A percentile compares a stretch with the other conserved stretches of the same genome.
Evolutionary conservation across 2,888 invertebrate genomes (phyloP).

Genomic region (Ditylenchus weischeri): DNA sequence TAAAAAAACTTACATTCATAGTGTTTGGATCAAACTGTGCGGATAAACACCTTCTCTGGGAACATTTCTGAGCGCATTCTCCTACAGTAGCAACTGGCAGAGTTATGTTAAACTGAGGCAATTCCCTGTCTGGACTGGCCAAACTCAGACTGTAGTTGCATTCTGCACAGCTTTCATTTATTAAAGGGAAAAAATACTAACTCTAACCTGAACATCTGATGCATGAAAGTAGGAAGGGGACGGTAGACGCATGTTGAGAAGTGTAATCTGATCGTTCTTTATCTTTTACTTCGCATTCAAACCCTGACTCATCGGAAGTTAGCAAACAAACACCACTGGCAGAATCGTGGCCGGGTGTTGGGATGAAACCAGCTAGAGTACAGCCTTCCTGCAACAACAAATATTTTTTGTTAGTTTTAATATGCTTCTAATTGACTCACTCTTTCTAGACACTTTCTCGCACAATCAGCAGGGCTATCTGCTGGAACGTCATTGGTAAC

Average conservation of each 20-base stretch:
- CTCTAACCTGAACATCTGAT: conserved; percentile 51
- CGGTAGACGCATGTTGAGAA: conserved; percentile 54
- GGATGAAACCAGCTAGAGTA: conserved; percentile 55
- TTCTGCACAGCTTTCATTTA: conserved; percentile 35
- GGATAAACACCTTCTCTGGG: conserved; percentile 43
- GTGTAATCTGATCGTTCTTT: conserved; percentile 43
- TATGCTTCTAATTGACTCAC: conserved; percentile 18
- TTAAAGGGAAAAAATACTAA: conserved; percentile 8
- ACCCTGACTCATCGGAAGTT: conserved; percentile 48
- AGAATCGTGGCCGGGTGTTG: conserved; percentile 46
- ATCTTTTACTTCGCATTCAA: conserved; percentile 42
- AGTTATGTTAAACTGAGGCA: conserved; percentile 43
- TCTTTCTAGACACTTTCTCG: conserved; percentile 53
- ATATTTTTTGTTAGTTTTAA: neutral
- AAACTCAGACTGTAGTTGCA: conserved; percentile 51
- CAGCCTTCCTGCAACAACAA: conserved; percentile 42
- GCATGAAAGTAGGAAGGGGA: conserved; percentile 56
- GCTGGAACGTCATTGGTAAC: conserved; percentile 57
- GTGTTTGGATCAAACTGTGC: conserved; percentile 52
- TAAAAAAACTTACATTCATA: conserved; percentile 37
- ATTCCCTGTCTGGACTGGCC: conserved; percentile 38
- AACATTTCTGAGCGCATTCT: conserved; percentile 51
- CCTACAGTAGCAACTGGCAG: conserved; percentile 44
- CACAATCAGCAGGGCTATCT: conserved; percentile 55
- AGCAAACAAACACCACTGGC: conserved; percentile 55